phyloP scores from a whole-genome alignment of 2,797 vertebrate species.

The Stomatorhinus walkeri region DNA sequence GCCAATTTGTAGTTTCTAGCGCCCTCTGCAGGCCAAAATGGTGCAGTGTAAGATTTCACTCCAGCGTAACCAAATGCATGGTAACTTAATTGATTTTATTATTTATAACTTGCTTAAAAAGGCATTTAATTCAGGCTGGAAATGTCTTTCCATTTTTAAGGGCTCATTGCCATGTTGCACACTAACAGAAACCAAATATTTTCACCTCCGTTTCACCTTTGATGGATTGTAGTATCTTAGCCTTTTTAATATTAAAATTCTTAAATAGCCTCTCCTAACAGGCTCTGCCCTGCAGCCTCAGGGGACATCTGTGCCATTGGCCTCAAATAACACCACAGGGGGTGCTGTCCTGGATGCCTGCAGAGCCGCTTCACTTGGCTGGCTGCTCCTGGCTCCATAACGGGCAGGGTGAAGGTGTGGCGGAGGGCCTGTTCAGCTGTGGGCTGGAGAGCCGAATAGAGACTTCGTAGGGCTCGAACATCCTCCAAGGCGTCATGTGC shows the following conservation, averaged over 20 bases:
- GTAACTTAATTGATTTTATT: neutral
- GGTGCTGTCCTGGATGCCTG: slow-evolving; percentile 19
- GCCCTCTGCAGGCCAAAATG: neutral
- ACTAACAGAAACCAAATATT: neutral
- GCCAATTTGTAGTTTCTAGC: neutral
- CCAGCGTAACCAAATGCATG: neutral
- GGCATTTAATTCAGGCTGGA: neutral
- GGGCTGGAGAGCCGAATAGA: slow-evolving; percentile 49
- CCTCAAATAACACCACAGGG: slow-evolving; percentile 34
- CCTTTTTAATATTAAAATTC: neutral
- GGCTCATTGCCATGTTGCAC: neutral
- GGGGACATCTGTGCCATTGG: neutral
- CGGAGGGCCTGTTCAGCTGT: slow-evolving; percentile 38
- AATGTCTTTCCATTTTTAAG: neutral
- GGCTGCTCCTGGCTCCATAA: neutral
- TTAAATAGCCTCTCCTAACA: neutral
- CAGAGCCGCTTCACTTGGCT: neutral
- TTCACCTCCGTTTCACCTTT: neutral
- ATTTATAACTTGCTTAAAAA: neutral
- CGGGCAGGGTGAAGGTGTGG: slow-evolving; percentile 48
- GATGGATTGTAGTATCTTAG: neutral
- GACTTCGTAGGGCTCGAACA: slow-evolving; percentile 52
- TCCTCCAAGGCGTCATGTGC: slow-evolving; percentile 64
- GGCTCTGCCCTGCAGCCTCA: neutral
- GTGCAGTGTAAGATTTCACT: neutral